phyloP scores from a whole-genome alignment of 2,888 invertebrate genomes.

The Agriopis aurantiaria region DNA sequence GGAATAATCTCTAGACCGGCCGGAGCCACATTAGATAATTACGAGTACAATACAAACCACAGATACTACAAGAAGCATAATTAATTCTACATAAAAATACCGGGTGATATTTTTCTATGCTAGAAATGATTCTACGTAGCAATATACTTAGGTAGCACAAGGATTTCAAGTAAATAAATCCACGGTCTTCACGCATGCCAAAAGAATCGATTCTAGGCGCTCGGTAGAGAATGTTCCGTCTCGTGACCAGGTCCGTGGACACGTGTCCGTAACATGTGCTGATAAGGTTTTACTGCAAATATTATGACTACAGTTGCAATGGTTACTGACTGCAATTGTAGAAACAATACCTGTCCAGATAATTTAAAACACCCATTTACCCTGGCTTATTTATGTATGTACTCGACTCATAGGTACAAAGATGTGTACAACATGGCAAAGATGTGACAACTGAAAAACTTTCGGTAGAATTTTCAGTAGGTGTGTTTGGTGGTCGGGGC shows the following conservation, averaged over 20 bases:
- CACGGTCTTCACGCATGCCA: conserved; percentile 14
- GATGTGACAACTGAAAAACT: too few species aligned
- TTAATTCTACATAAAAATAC: too few species aligned
- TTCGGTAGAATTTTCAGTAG: too few species aligned
- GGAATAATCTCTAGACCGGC: conserved; percentile 16
- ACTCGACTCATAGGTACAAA: background rate
- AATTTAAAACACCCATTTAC: background rate
- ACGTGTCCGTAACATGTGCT: conserved; percentile 39
- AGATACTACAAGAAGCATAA: too few species aligned
- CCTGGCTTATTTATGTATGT: background rate
- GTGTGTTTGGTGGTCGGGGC: too few species aligned
- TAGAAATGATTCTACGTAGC: background rate
- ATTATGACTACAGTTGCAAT: background rate
- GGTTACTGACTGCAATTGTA: background rate
- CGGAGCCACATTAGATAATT: conserved; percentile 12
- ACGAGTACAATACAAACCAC: too few species aligned
- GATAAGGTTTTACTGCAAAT: conserved; percentile 40
- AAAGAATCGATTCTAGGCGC: conserved; percentile 27
- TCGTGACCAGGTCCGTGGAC: conserved; percentile 13
- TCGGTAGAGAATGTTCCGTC: conserved; percentile 19
- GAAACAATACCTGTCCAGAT: background rate
- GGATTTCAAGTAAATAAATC: conserved; percentile 29
- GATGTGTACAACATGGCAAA: too few species aligned
- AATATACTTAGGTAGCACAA: conserved; percentile 24
- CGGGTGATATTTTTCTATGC: background rate